Percentiles rank a stretch among this genome's conserved stretches.
Conservation (phyloP, 2,113 vertebrate genomes). For the Semicossyphus pulcher region DNA sequence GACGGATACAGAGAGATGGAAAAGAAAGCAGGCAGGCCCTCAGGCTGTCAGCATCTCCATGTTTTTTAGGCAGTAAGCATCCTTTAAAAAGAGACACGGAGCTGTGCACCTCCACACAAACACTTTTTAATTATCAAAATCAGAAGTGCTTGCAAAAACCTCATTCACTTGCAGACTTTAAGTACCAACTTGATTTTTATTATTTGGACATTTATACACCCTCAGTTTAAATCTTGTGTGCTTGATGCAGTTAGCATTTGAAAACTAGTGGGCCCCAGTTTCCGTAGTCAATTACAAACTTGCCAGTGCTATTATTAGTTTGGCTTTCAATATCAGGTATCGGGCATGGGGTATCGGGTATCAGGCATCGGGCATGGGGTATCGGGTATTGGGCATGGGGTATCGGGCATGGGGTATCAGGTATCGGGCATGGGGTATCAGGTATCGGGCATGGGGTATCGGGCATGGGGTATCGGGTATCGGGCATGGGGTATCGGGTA, state of each 20-base stretch:
- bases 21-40: slow-evolving; percentile 65
- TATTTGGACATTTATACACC: slow-evolving; percentile 9
- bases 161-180: slow-evolving; percentile 64
- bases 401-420: no score
- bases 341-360: no score
- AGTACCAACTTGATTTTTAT: slow-evolving; percentile 58
- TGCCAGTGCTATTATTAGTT: no score
- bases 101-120: slow-evolving; percentile 71
- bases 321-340: no score
- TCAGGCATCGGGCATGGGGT: no score
- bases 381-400: no score
- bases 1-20: slow-evolving; percentile 48
- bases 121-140: slow-evolving; percentile 81
- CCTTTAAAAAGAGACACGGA: slow-evolving; percentile 68
- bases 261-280: slow-evolving; percentile 10
- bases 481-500: no score
- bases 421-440: no score
- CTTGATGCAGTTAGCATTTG: slow-evolving; percentile 29
- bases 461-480: no score
- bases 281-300: slow-evolving; percentile 11
- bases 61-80: slow-evolving; percentile 79
- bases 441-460: no score
- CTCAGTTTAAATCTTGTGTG: slow-evolving; percentile 17
- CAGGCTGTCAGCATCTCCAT: slow-evolving; percentile 70
- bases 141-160: slow-evolving; percentile 72